These are phyloP conservation scores for Hirtodrosophila trivittata DNA, from an alignment of 2,888 invertebrate genomes.

Conservation along the genomic window DNA sequence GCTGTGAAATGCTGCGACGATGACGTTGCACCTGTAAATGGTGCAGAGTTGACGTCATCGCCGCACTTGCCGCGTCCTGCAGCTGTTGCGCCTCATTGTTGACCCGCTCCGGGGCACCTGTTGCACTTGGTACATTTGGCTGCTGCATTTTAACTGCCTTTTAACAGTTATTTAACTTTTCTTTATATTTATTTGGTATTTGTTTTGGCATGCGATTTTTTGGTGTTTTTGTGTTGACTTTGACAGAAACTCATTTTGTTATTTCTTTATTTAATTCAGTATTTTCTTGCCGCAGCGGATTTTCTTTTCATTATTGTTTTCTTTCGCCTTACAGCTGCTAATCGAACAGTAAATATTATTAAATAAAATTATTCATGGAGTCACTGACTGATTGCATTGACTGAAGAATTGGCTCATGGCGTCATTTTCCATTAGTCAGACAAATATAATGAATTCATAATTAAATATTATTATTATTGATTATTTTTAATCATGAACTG, in stretches of 20 bases:
- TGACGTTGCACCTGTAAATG: conserved; percentile 75
- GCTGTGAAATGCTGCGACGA: conserved; percentile 84
- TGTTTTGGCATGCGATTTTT: conserved; percentile 63
- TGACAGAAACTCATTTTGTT: conserved; percentile 51
- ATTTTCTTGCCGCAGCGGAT: conserved; percentile 8
- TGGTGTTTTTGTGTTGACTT: conserved; percentile 35
- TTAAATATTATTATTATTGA: conserved; percentile 4
- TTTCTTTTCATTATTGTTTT: conserved; percentile 20
- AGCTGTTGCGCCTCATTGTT: conserved; percentile 36
- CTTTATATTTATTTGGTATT: conserved; percentile 33
- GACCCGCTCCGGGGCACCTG: not conserved
- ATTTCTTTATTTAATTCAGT: conserved; percentile 4
- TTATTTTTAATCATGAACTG: conserved; percentile 1
- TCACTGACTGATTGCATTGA: conserved; percentile 33
- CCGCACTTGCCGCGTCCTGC: conserved; percentile 27
- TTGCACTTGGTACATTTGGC: conserved; percentile 15
- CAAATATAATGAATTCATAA: too few relatives aligned
- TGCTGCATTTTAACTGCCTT: conserved; percentile 25
- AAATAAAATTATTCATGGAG: conserved; percentile 14
- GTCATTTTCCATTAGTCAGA: too few relatives aligned
- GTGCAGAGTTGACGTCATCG: conserved; percentile 37
- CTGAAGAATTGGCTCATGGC: conserved; percentile 29
- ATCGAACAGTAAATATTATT: conserved; percentile 44
- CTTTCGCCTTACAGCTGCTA: conserved; percentile 40
- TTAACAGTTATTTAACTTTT: conserved; percentile 5